Evolutionary conservation across 2,113 vertebrate species (phyloP), one percentile per base, ranked within the genome.

Genomic region (Poeciliopsis turrubarensis): DNA sequence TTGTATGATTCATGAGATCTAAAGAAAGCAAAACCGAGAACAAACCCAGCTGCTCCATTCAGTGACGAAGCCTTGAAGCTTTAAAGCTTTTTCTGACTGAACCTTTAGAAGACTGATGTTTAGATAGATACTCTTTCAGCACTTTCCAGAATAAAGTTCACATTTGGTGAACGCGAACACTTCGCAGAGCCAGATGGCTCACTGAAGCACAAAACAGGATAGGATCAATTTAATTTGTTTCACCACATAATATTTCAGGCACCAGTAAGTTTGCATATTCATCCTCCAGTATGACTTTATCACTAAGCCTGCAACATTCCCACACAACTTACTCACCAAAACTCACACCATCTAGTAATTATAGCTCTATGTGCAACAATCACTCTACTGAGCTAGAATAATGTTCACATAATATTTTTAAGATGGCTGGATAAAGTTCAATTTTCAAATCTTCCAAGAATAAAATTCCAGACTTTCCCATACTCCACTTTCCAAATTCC

Each of bases 171-270:
- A 31, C 19, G 44, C 17, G 15, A 47, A 15, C 19, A 25, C 30
- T 67, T 41, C 37, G n/a, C 31, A n/a, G 65, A 62, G 12, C 39
- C 44, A 47, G 13, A 72, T 29, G 29, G 10, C 51, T 30, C 27
- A 22, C 8, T 51, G 4, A 68, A 0, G 10, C 22, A 65, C 41
- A 51, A 77, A 67, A 66, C 27, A 60, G 37, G 22, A 66, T 17
- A 32, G 0, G 12, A 72, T 57, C 62, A 51, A 70, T 82, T 47
- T 25, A 61, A 37, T 17, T 70, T 10, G 9, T 70, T 70, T 44
- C n/a, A 69, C 39, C 65, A 68, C 3, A 57, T 30, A 15, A 47
- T 79, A 12, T 65, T 51, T 64, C 62, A 31, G 8, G 62, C 15
- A 34, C 3, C 3, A 47, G 17, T 22, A 19, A 19, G 39, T 47